Evolutionary conservation across 2,888 invertebrate species (phyloP).

Genomic region (Yponomeuta sedellus): DNA sequence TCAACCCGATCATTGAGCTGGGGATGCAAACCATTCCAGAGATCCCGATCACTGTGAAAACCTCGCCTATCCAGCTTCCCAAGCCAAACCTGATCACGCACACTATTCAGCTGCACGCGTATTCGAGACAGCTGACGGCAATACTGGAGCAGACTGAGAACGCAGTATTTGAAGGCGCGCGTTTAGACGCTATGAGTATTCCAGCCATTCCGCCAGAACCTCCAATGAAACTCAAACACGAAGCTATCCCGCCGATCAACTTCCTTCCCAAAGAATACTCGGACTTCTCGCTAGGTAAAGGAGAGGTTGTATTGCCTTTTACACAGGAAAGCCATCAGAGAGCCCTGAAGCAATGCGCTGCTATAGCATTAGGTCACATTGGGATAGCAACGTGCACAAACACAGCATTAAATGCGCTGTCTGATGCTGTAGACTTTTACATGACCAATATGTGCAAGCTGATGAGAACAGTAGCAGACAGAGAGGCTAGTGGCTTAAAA

Average conservation of each 20-base stretch:
- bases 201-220: slow-evolving; percentile 56
- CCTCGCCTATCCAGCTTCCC: slow-evolving; percentile 63
- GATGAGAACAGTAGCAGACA: slow-evolving; percentile 56
- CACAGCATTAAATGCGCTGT: slow-evolving; percentile 52
- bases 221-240: slow-evolving; percentile 47
- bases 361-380: slow-evolving; percentile 62
- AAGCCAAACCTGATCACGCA: slow-evolving; percentile 63
- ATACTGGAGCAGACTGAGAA: slow-evolving; percentile 57
- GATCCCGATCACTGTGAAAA: slow-evolving; percentile 64
- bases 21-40: slow-evolving; percentile 72
- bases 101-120: slow-evolving; percentile 61
- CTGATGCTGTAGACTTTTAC: slow-evolving; percentile 60
- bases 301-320: slow-evolving; percentile 56
- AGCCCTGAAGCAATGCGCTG: slow-evolving; percentile 61
- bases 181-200: slow-evolving; percentile 48
- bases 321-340: slow-evolving; percentile 66
- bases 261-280: slow-evolving; percentile 62
- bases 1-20: slow-evolving; percentile 68
- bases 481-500: slow-evolving; percentile 55
- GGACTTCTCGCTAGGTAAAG: slow-evolving; percentile 63
- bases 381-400: slow-evolving; percentile 58
- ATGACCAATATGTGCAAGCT: slow-evolving; percentile 64
- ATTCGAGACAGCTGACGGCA: slow-evolving; percentile 49
- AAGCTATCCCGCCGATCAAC: slow-evolving; percentile 51
- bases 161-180: slow-evolving; percentile 49